Percentiles rank a stretch among this genome's conserved stretches.
Evolutionary conservation across 2,888 invertebrate species (phyloP).

Genomic region (Macaria liturata): DNA sequence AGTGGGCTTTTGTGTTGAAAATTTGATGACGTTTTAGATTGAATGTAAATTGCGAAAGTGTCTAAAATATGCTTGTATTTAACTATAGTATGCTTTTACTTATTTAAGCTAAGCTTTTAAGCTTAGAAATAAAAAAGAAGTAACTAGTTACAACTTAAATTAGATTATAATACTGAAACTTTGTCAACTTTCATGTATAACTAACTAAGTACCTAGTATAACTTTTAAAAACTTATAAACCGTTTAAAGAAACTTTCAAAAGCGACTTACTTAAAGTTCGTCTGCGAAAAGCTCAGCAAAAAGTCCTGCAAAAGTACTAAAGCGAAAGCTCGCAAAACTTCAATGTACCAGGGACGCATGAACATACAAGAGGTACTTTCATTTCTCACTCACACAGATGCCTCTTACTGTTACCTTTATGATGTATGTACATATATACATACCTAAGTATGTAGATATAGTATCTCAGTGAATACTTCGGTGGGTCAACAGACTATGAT

Average conservation of each 20-base stretch:
- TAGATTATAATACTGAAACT: too few species aligned
- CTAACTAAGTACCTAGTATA: too few species aligned
- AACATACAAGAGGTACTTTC: slow-evolving; percentile 31
- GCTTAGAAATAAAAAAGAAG: too few species aligned
- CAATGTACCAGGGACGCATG: slow-evolving; percentile 36
- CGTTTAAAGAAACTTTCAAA: neutral
- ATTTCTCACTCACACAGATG: slow-evolving; percentile 36
- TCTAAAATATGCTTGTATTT: too few species aligned
- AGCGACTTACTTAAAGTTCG: neutral
- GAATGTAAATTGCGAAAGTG: too few species aligned
- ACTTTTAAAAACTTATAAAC: neutral
- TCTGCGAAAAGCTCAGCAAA: slow-evolving; percentile 11
- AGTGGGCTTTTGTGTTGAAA: neutral
- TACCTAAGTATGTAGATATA: slow-evolving; percentile 18
- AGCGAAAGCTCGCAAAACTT: slow-evolving; percentile 31
- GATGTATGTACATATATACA: slow-evolving; percentile 4
- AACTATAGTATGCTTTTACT: too few species aligned
- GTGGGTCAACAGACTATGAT: slow-evolving; percentile 68
- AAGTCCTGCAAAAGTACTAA: slow-evolving; percentile 12
- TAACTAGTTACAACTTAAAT: too few species aligned
- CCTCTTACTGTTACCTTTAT: slow-evolving; percentile 32
- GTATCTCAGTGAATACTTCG: slow-evolving; percentile 34
- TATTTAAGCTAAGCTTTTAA: too few species aligned
- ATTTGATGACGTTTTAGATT: neutral
- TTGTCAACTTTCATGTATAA: too few species aligned